Conservation (phyloP, 2,888 invertebrate genomes). For the Polymixis lichenea region DNA sequence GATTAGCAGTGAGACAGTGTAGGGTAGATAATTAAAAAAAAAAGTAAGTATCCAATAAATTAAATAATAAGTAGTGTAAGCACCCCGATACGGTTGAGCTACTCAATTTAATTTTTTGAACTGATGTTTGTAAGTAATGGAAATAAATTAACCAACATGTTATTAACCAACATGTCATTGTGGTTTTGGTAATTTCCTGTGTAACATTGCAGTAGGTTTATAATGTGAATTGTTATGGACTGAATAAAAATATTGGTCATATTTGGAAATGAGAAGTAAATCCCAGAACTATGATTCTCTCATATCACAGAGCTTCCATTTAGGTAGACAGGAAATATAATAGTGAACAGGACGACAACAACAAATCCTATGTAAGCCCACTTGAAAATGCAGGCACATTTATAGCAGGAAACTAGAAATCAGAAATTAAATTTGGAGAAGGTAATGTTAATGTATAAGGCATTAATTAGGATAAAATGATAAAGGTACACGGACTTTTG, state of each 20-base stretch:
- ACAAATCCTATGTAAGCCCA: not conserved
- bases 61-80: slow-evolving; percentile 2
- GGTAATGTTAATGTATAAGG: slow-evolving; percentile 4
- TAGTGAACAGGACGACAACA: not conserved
- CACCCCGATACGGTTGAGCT: not conserved
- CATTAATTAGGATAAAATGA: slow-evolving; percentile 41
- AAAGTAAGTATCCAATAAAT: not conserved
- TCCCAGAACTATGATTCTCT: not conserved
- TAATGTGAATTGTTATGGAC: not conserved
- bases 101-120: slow-evolving; percentile 17
- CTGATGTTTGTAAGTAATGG: slow-evolving; percentile 16
- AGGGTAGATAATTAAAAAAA: no score
- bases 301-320: not conserved
- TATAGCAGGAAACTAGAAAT: not conserved
- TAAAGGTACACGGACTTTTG: slow-evolving; percentile 30
- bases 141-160: slow-evolving; percentile 40
- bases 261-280: not conserved
- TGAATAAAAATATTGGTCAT: not conserved
- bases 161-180: slow-evolving; percentile 35
- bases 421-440: not conserved
- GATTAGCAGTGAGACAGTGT: no score
- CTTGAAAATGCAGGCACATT: slow-evolving; percentile 1
- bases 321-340: not conserved
- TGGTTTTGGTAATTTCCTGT: slow-evolving; percentile 34
- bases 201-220: slow-evolving; percentile 27